Evolutionary conservation across 2,888 invertebrate genomes (phyloP).

Genomic region (Drosophila austrosaltans): DNA sequence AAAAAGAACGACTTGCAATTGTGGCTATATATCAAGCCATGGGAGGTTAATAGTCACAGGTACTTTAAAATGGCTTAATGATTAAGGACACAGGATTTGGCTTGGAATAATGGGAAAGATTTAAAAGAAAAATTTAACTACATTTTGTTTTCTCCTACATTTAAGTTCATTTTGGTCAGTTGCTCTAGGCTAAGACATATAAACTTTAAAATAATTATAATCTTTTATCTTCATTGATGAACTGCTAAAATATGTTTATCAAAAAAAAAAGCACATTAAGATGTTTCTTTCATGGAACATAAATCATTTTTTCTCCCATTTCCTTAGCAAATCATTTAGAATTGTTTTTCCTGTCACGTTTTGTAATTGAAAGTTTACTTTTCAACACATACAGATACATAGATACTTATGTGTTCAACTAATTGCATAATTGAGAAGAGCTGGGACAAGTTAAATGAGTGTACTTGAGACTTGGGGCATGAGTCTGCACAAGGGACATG

Average conservation of each 20-base stretch:
- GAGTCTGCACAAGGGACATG: conserved; percentile 40
- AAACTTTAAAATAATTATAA: too few species aligned
- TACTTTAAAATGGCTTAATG: background rate
- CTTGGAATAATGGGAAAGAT: background rate
- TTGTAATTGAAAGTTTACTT: conserved; percentile 10
- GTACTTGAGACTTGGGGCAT: conserved; percentile 22
- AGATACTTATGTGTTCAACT: conserved; percentile 11
- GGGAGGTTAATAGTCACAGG: conserved; percentile 4
- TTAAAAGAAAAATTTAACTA: background rate
- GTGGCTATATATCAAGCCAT: conserved; percentile 35
- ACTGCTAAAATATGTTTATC: too few species aligned
- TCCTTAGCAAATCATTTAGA: background rate
- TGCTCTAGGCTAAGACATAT: too few species aligned
- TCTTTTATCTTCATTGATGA: too few species aligned
- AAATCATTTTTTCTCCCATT: conserved; percentile 2
- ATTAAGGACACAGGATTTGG: background rate
- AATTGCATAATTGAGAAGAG: conserved; percentile 38
- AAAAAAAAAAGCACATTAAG: too few species aligned
- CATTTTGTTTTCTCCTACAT: background rate
- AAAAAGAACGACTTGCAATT: conserved; percentile 9
- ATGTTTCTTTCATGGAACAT: too few species aligned
- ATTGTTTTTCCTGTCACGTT: conserved; percentile 1
- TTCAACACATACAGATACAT: background rate
- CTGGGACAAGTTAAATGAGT: conserved; percentile 25
- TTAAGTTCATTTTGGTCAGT: too few species aligned